Conservation (phyloP, 2,888 invertebrate species). For the Drosophila kambysellisi region DNA sequence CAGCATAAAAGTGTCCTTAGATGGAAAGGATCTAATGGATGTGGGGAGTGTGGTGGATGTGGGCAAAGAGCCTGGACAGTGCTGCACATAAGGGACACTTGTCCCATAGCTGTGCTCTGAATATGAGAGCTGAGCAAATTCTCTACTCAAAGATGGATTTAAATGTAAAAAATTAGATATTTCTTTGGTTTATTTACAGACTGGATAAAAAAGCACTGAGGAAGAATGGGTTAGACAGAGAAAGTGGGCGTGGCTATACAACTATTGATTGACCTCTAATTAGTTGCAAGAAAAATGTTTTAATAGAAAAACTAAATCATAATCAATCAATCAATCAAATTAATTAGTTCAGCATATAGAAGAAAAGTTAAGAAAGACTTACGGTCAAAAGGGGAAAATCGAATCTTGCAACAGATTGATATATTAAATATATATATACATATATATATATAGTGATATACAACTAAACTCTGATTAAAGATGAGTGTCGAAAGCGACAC, state of each 20-base stretch:
- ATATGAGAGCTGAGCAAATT: neutral
- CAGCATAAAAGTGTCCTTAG: slow-evolving; percentile 18
- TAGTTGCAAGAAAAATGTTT: neutral
- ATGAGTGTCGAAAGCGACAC: slow-evolving; percentile 15
- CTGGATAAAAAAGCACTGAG: neutral
- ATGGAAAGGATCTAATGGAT: neutral
- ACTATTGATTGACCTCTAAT: neutral
- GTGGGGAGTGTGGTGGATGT: slow-evolving; percentile 21
- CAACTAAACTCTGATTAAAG: slow-evolving; percentile 16
- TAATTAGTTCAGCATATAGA: neutral
- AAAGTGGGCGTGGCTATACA: no score
- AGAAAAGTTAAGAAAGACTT: neutral
- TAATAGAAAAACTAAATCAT: neutral
- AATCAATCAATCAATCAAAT: neutral
- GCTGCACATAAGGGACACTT: neutral
- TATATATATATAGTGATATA: neutral
- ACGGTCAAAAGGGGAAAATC: neutral
- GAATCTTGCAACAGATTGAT: neutral
- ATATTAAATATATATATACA: neutral
- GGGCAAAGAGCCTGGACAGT: slow-evolving; percentile 14
- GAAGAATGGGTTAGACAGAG: neutral
- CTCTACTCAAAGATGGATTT: neutral
- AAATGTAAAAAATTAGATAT: neutral
- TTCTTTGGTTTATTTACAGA: neutral
- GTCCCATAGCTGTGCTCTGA: slow-evolving; percentile 4